phyloP scores from a whole-genome alignment of 1,140 invertebrate species.

The Ylistrum balloti region DNA sequence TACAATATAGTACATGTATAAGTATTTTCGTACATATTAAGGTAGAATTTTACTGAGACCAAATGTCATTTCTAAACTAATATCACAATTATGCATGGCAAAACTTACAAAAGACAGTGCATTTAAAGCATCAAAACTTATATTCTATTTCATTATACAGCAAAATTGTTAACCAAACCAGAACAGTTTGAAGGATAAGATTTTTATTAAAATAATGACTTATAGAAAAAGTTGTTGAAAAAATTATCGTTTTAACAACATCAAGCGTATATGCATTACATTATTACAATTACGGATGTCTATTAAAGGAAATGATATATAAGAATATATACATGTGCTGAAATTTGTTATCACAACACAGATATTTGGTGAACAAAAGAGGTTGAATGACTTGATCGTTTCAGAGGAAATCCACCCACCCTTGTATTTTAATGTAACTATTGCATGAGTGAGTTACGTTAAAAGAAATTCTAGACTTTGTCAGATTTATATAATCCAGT shows the following conservation, averaged over 20 bases:
- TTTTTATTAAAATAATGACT: too few species aligned
- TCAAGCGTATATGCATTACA: background rate
- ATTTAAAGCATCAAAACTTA: too few species aligned
- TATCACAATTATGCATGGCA: background rate
- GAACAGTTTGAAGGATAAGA: too few species aligned
- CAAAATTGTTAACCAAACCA: too few species aligned
- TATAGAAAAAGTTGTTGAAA: background rate
- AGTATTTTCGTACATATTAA: too few species aligned
- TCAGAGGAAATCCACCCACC: background rate
- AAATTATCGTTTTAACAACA: background rate
- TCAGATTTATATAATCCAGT: background rate
- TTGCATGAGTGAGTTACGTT: conserved; percentile 31
- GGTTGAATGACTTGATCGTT: conserved; percentile 7
- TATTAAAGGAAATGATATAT: background rate
- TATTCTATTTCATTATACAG: too few species aligned
- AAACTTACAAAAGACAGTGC: too few species aligned
- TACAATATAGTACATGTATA: too few species aligned
- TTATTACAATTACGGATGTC: background rate
- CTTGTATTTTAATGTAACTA: background rate
- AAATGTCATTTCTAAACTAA: background rate
- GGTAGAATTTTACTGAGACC: background rate
- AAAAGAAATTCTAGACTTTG: background rate
- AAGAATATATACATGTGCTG: background rate
- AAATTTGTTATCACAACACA: background rate
- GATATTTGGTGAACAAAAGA: background rate